Percentiles rank a stretch among this genome's conserved stretches.
Evolutionary conservation across 2,888 invertebrate genomes (phyloP).

Genomic region (Nipponacmea schrenckii): DNA sequence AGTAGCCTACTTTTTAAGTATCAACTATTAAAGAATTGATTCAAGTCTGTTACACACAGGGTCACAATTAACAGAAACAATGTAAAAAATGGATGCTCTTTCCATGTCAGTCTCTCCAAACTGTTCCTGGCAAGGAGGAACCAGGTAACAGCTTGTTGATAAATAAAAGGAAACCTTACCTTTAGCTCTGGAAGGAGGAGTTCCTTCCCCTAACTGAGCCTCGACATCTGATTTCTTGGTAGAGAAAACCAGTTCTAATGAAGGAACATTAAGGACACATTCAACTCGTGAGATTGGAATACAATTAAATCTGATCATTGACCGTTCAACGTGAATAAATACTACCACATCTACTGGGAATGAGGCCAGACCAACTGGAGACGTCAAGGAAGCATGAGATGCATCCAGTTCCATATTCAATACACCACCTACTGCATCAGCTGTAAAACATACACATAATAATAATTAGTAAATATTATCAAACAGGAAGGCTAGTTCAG

Average conservation of each 20-base stretch:
- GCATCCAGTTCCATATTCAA: constrained; percentile 55
- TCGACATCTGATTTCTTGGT: constrained; percentile 63
- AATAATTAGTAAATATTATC: not conserved
- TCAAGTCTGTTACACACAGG: no score
- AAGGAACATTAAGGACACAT: constrained; percentile 93
- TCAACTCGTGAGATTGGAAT: constrained; percentile 94
- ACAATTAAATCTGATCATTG: constrained; percentile 94
- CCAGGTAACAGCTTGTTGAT: no score
- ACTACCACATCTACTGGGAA: constrained; percentile 99
- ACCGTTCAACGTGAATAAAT: constrained; percentile 92
- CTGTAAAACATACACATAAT: constrained; percentile 23
- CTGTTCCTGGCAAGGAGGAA: no score
- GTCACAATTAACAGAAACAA: no score
- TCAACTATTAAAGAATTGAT: no score
- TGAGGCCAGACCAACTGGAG: constrained; percentile 67
- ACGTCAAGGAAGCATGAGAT: constrained; percentile 51
- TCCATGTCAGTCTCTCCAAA: no score
- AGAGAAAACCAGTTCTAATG: constrained; percentile 96
- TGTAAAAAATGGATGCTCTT: no score
- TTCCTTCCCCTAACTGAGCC: constrained; percentile 39
- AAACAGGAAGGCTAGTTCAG: no score
- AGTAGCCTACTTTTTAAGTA: no score
- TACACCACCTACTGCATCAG: constrained; percentile 45
- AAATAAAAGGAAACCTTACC: constrained; percentile 19
- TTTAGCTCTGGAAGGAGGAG: constrained; percentile 51